Evolutionary conservation across 64 coral and sea anemone species (phyloP), one percentile per base, ranked within the genome.

Genomic region (Montipora sp.): DNA sequence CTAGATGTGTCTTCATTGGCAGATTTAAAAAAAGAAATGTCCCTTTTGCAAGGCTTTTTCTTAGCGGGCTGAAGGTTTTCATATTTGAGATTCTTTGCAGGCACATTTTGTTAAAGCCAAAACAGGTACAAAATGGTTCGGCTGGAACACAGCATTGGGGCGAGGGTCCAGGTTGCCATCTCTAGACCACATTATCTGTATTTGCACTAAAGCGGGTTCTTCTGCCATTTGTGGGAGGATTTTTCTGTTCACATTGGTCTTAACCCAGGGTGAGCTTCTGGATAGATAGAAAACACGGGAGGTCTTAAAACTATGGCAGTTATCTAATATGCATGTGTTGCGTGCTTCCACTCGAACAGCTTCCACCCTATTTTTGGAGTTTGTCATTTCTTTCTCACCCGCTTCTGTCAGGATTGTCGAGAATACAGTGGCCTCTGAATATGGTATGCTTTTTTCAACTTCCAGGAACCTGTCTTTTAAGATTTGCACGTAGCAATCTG

Each of bases 11-110:
- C 78, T 80, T 22, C 50, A 83, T 83, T 83, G 80, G 80, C 18
- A 83, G 80, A 57, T 83, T 83, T 83, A 55, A 55, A 55, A 5
- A 83, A 65, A 83, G 51, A 83, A 57, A 83, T 23, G 80, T 83
- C 80, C 24, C 80, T 83, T 57, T 83, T 83, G 47, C 55, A 50
- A 83, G 50, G 82, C 82, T 84, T 59, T 61, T 84, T 84, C 81
- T 43, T 84, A 84, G 81, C 58, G 6, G 59, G 51, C 22, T 58
- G 81, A 60, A 61, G n/a, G 81, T 84, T 61, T 84, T 68, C 81
- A 68, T 84, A 67, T 63, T 63, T 63, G 60, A 63, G 13, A 12
- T 63, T 63, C 60, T 63, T 63, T 63, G 60, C 60, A 67, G 43
- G 20, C 59, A 84, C 45, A 47, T 60, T 73, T 27, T 73, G n/a